Conservation (phyloP, 2,797 vertebrate species). For the Ciconia nigra region DNA sequence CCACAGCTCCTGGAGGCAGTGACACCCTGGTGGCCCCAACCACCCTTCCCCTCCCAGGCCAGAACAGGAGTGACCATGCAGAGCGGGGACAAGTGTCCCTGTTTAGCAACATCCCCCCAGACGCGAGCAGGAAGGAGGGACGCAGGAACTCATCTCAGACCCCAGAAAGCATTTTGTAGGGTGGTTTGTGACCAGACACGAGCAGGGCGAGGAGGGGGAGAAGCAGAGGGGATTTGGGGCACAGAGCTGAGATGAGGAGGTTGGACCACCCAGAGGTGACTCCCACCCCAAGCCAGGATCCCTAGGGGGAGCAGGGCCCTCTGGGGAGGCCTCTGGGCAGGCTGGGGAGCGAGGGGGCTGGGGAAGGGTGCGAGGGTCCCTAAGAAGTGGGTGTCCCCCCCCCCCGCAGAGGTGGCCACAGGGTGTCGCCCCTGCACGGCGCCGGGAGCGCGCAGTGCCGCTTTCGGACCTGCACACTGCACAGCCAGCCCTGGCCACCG, state of each 20-base stretch:
- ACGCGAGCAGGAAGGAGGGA: neutral
- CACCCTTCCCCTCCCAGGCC: neutral
- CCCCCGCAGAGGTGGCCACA: neutral
- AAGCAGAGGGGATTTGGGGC: neutral
- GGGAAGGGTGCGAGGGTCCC: rapidly evolving
- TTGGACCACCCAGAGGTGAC: neutral
- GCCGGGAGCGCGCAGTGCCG: neutral
- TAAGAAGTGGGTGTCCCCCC: rapidly evolving
- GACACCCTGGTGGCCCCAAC: neutral
- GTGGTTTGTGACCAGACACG: neutral
- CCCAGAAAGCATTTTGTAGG: too few species aligned
- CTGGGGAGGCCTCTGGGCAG: neutral
- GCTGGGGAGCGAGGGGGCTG: rapidly evolving
- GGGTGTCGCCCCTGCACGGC: neutral
- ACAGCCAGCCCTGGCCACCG: neutral
- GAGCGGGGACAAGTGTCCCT: neutral
- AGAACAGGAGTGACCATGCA: neutral
- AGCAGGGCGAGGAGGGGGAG: neutral
- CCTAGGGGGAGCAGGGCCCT: neutral
- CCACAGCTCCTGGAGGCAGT: neutral
- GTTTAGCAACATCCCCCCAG: neutral
- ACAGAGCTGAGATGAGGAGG: neutral
- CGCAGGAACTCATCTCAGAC: too few species aligned
- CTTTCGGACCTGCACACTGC: neutral
- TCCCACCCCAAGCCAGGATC: rapidly evolving